These are phyloP conservation scores for Zosterops lateralis DNA, from an alignment of 2,113 vertebrate genomes.

Conservation along the genomic window DNA sequence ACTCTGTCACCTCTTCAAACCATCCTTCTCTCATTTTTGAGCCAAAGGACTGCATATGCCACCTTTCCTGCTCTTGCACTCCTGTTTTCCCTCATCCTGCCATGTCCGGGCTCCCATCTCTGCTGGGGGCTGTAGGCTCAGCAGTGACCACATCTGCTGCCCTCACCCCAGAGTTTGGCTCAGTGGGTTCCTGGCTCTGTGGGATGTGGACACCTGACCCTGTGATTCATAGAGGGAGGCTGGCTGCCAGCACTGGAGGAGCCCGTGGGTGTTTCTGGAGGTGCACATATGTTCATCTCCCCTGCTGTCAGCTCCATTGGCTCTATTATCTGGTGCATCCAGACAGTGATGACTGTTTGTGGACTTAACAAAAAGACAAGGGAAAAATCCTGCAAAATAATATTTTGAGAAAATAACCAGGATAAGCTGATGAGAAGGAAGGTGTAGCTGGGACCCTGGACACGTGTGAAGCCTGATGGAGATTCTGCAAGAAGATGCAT, in stretches of 20 bases:
- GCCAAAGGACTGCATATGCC: not conserved
- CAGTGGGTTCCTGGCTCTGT: not conserved
- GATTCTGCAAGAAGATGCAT: not conserved
- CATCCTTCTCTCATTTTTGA: not conserved
- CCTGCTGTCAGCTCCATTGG: not conserved
- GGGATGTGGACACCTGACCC: not conserved
- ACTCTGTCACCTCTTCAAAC: not conserved
- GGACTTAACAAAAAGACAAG: not conserved
- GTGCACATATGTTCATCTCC: not conserved
- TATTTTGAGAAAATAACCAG: not conserved
- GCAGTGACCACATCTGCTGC: not conserved
- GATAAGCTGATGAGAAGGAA: not conserved
- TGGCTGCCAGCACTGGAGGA: not conserved
- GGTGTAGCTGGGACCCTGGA: not conserved
- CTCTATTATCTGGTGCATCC: not conserved
- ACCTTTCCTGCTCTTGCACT: not conserved
- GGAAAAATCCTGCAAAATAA: not conserved
- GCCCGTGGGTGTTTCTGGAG: not conserved
- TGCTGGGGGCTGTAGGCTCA: rapidly evolving
- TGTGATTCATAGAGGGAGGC: not conserved
- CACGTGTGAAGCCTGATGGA: rapidly evolving
- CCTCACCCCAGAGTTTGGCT: not conserved
- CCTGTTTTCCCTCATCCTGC: not conserved
- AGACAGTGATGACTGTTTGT: not conserved
- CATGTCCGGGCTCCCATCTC: rapidly evolving